These are phyloP conservation scores for Pipa parva DNA, from an alignment of 2,113 vertebrate genomes.

Conservation along the genomic window DNA sequence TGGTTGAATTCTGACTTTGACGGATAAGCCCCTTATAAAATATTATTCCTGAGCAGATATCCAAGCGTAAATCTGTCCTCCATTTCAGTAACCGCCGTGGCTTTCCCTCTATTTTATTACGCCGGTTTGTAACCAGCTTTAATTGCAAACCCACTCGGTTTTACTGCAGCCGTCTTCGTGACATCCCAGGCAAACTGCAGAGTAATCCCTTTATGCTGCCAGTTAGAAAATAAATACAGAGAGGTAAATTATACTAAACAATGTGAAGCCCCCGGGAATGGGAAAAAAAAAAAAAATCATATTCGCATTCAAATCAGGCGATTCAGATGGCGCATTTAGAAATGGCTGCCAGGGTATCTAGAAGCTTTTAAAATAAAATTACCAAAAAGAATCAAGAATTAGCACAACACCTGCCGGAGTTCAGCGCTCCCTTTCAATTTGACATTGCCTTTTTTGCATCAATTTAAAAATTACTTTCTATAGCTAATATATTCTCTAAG, in stretches of 20 bases:
- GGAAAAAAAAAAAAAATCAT: conserved; percentile 7
- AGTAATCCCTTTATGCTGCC: conserved; percentile 19
- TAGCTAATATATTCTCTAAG: no score
- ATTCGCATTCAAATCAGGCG: conserved; percentile 15
- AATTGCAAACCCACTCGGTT: conserved; percentile 20
- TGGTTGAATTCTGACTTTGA: no score
- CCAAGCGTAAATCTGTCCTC: no score
- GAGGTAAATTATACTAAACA: conserved; percentile 37
- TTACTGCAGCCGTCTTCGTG: conserved; percentile 7
- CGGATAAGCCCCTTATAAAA: no score
- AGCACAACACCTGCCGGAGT: conserved; percentile 26
- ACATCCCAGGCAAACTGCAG: conserved; percentile 23
- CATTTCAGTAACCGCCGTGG: no score
- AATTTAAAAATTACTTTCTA: no score
- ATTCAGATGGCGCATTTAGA: conserved; percentile 24
- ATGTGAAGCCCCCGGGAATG: conserved; percentile 9
- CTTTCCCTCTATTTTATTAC: neutral
- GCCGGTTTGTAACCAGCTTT: conserved; percentile 9
- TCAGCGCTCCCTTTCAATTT: neutral
- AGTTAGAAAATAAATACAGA: conserved; percentile 27
- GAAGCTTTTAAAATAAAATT: conserved; percentile 18
- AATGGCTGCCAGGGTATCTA: conserved; percentile 18
- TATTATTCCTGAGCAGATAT: no score
- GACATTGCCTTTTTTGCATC: no score
- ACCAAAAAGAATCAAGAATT: neutral